Percentiles rank a stretch among this genome's conserved stretches.
Conservation (phyloP, 37 sponge, comb jelly and placozoan genomes). For the Oopsacas minuta region DNA sequence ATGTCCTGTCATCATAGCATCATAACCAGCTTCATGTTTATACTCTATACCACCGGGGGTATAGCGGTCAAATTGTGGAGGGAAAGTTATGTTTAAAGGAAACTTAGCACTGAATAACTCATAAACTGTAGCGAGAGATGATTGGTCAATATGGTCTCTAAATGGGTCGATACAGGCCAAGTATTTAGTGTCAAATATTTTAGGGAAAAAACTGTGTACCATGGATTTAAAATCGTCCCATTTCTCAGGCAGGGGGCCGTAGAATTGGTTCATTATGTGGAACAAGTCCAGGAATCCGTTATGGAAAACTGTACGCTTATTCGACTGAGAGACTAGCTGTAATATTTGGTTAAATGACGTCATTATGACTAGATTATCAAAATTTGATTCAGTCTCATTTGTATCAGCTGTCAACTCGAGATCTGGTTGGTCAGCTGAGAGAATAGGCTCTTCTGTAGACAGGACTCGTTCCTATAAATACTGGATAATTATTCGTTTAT, state of each 20-base stretch:
- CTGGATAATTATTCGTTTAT: too few relatives aligned
- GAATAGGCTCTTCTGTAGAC: background rate
- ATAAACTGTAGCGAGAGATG: background rate
- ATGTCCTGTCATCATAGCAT: background rate
- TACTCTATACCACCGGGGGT: background rate
- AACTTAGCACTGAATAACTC: background rate
- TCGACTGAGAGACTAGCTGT: background rate
- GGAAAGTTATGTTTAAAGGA: background rate
- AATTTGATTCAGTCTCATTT: background rate
- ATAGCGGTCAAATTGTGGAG: background rate
- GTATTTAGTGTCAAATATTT: background rate
- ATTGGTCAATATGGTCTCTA: background rate
- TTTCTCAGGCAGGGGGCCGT: background rate
- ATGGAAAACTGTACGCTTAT: background rate
- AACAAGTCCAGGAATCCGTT: constrained; percentile 4
- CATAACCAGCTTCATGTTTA: constrained; percentile 1
- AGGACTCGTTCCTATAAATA: background rate
- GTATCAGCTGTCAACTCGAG: background rate
- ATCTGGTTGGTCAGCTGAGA: background rate
- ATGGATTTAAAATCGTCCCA: background rate
- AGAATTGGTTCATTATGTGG: background rate
- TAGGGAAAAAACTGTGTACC: background rate
- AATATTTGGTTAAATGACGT: background rate
- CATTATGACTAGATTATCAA: background rate
- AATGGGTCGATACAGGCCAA: background rate